Conservation (phyloP, 2,113 vertebrate genomes). For the Cygnus buccinator region DNA sequence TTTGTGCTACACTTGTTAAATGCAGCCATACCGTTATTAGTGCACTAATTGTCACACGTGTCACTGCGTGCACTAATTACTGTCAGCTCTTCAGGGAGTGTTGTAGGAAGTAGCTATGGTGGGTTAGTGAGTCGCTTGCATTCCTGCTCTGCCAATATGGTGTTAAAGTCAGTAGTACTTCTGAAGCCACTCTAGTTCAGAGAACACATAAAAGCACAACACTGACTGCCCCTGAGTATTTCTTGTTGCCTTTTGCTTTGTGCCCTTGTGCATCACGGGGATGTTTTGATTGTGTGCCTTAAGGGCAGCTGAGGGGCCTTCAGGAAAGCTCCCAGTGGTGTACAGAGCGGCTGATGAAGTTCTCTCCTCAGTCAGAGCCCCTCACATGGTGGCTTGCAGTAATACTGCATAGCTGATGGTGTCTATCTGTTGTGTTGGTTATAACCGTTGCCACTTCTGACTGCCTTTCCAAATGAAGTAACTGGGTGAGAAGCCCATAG, state of each 20-base stretch:
- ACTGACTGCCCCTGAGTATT: background rate
- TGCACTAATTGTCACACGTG: background rate
- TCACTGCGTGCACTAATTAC: slow-evolving; percentile 1
- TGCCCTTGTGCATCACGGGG: background rate
- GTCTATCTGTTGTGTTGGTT: background rate
- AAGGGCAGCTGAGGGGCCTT: background rate
- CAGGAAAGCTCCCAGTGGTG: background rate
- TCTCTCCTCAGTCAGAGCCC: background rate
- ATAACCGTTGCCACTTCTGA: background rate
- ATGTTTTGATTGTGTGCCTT: fast-evolving
- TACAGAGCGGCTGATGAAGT: background rate
- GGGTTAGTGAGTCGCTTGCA: background rate
- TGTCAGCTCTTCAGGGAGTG: slow-evolving; percentile 8
- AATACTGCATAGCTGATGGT: background rate
- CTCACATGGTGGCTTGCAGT: background rate
- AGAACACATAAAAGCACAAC: background rate
- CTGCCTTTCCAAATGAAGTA: background rate
- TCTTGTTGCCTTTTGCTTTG: background rate
- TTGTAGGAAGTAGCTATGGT: background rate
- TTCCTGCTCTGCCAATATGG: background rate
- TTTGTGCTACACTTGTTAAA: slow-evolving; percentile 7
- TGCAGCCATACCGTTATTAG: background rate
- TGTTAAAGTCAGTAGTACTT: background rate
- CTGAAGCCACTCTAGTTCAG: background rate
- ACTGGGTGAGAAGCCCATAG: background rate